A percentile compares a stretch with the other conserved stretches of the same genome.
Evolutionary conservation across 2,888 invertebrate species (phyloP).

Genomic region (Torymus tubicola): DNA sequence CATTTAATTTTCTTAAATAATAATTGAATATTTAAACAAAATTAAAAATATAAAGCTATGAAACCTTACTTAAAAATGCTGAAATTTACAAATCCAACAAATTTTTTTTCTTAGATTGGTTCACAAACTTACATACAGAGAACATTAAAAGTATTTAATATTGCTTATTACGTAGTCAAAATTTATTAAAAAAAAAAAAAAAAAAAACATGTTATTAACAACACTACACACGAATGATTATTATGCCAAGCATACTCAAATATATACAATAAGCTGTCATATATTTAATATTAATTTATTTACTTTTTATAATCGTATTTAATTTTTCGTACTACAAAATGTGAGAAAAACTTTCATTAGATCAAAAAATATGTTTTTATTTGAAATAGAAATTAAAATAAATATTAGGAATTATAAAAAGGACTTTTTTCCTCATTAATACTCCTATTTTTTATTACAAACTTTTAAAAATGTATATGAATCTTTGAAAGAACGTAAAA

Average conservation of each 20-base stretch:
- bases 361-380: too few relatives aligned
- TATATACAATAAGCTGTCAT: constrained; percentile 20
- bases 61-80: background rate
- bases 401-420: too few relatives aligned
- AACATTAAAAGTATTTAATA: background rate
- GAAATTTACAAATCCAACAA: background rate
- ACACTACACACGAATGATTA: constrained; percentile 28
- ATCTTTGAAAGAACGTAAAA: background rate
- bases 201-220: constrained; percentile 1
- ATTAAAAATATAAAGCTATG: too few relatives aligned
- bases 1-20: too few relatives aligned
- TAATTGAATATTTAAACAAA: constrained; percentile 1
- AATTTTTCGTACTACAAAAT: too few relatives aligned
- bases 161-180: constrained; percentile 8
- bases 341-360: too few relatives aligned
- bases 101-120: constrained; percentile 18
- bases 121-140: background rate
- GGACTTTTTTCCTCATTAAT: too few relatives aligned
- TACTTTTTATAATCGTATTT: too few relatives aligned
- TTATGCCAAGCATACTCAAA: constrained; percentile 25
- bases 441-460: too few relatives aligned
- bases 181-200: constrained; percentile 16
- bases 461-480: background rate
- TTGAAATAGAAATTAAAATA: too few relatives aligned
- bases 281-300: too few relatives aligned